These are phyloP conservation scores for Spicauda simplicius DNA, from an alignment of 2,888 invertebrate species.

Conservation along the genomic window DNA sequence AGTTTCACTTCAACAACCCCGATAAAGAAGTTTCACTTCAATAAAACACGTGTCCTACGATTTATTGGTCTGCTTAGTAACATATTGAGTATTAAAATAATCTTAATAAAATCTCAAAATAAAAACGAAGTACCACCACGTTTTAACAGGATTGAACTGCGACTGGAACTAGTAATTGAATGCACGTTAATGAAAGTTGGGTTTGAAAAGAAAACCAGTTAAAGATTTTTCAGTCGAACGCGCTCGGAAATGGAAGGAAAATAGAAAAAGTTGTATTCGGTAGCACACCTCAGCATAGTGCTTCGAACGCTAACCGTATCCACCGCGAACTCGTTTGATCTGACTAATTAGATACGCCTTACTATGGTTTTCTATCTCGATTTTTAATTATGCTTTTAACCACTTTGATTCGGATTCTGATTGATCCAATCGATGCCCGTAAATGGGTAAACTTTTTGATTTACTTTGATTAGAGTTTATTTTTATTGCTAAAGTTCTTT, in stretches of 20 bases:
- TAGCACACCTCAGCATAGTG: slow-evolving; percentile 56
- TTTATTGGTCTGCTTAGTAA: too few species aligned
- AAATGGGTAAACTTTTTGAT: not conserved
- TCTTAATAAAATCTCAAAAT: slow-evolving; percentile 3
- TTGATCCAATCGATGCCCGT: not conserved
- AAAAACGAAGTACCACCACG: slow-evolving; percentile 22
- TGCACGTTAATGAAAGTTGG: slow-evolving; percentile 37
- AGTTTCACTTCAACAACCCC: too few species aligned
- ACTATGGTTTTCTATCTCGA: slow-evolving; percentile 18
- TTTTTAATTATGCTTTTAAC: slow-evolving; percentile 10
- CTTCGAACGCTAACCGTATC: slow-evolving; percentile 53
- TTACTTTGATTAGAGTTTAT: not conserved
- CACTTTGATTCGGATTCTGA: not conserved
- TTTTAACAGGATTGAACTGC: slow-evolving; percentile 29
- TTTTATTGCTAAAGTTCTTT: too few species aligned
- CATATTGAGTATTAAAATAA: too few species aligned
- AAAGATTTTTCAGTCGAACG: slow-evolving; percentile 37
- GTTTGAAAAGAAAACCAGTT: slow-evolving; percentile 37
- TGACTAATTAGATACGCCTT: slow-evolving; percentile 57
- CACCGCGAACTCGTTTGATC: slow-evolving; percentile 64
- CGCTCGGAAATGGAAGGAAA: slow-evolving; percentile 44
- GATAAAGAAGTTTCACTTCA: too few species aligned
- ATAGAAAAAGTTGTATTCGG: slow-evolving; percentile 53
- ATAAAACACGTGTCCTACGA: too few species aligned
- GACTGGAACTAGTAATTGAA: slow-evolving; percentile 34